A percentile compares a stretch with the other conserved stretches of the same genome.
Conservation (phyloP, 2,113 vertebrate species). For the Morone saxatilis region DNA sequence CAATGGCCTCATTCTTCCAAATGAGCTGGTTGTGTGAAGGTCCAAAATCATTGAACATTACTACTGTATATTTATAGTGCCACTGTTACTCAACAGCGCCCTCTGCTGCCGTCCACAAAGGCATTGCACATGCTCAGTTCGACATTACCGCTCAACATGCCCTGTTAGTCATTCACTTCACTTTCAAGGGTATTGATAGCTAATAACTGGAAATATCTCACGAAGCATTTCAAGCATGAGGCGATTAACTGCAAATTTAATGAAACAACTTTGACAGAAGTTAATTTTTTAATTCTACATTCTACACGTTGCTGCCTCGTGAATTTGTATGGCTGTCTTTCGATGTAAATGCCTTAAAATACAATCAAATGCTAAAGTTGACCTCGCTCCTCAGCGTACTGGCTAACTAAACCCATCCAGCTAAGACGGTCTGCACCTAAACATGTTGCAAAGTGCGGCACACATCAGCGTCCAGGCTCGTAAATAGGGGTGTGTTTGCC, state of each 20-base stretch:
- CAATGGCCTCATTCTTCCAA: not conserved
- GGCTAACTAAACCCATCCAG: not conserved
- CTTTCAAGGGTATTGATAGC: conserved; percentile 1
- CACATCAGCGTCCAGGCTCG: conserved; percentile 7
- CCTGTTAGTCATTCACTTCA: conserved; percentile 4
- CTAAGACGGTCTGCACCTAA: too few species aligned
- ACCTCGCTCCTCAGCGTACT: too few species aligned
- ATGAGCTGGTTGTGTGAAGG: not conserved
- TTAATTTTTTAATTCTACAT: not conserved
- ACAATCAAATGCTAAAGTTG: not conserved
- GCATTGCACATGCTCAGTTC: conserved; percentile 27
- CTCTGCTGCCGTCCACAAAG: conserved; percentile 3
- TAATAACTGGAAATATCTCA: not conserved
- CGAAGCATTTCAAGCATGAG: not conserved
- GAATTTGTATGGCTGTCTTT: not conserved
- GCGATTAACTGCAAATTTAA: not conserved
- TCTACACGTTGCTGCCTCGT: not conserved
- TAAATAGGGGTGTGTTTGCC: conserved; percentile 71
- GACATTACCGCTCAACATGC: not conserved
- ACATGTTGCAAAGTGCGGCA: conserved; percentile 25
- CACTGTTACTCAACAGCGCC: conserved; percentile 26
- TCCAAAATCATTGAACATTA: not conserved
- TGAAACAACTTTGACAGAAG: not conserved
- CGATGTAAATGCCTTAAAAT: not conserved
- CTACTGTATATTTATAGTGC: not conserved